These are phyloP conservation scores for Microtus richardsoni DNA, from an alignment of 2,113 vertebrate genomes.

Conservation along the genomic window DNA sequence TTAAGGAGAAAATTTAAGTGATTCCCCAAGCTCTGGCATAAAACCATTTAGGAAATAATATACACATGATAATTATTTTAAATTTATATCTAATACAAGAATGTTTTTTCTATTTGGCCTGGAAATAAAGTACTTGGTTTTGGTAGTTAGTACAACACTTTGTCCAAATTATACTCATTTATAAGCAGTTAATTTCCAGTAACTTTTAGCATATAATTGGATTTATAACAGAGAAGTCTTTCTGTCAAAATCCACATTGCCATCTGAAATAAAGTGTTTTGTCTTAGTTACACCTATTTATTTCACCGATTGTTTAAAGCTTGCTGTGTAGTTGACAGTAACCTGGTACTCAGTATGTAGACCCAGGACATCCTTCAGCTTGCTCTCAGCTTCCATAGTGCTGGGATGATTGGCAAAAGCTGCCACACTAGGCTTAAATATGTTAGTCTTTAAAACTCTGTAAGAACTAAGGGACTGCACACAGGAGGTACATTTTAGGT, in stretches of 20 bases:
- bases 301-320: no score
- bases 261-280: conserved; percentile 51
- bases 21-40: conserved; percentile 10
- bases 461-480: not conserved
- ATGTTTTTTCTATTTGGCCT: conserved; percentile 52
- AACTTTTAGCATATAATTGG: conserved; percentile 30
- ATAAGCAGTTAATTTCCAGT: conserved; percentile 51
- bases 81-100: conserved; percentile 34
- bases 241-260: conserved; percentile 22
- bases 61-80: conserved; percentile 35
- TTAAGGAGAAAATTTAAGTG: conserved; percentile 48
- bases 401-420: not conserved
- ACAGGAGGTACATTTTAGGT: conserved; percentile 13
- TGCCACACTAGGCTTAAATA: not conserved
- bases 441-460: not conserved
- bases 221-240: conserved; percentile 47
- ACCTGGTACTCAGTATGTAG: not conserved
- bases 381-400: not conserved
- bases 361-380: not conserved
- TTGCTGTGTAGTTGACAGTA: not conserved
- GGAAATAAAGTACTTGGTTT: conserved; percentile 41
- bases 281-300: not conserved
- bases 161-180: conserved; percentile 32
- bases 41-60: conserved; percentile 34
- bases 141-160: conserved; percentile 36